phyloP scores from a whole-genome alignment of 2,797 vertebrate species.

The Oophaga sylvatica region DNA sequence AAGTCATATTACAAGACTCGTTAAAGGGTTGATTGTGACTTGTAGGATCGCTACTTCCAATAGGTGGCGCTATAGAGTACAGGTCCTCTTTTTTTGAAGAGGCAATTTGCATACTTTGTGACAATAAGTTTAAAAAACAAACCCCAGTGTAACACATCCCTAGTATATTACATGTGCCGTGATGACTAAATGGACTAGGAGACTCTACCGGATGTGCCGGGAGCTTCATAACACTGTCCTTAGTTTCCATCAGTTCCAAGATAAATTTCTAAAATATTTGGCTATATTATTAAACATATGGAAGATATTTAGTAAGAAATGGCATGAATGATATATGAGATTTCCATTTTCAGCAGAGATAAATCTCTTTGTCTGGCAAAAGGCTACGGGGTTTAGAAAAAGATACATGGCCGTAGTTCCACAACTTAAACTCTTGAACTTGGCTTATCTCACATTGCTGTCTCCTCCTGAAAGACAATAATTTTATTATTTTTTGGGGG shows the following conservation, averaged over 20 bases:
- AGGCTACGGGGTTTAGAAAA: background rate
- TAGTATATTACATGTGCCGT: background rate
- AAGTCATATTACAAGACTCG: too few species aligned
- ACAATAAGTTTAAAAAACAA: background rate
- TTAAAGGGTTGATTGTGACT: too few species aligned
- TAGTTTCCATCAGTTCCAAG: background rate
- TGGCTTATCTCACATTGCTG: background rate
- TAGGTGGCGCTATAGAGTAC: too few species aligned
- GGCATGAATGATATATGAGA: constrained; percentile 19
- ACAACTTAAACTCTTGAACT: background rate
- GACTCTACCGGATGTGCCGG: too few species aligned
- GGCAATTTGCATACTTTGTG: too few species aligned
- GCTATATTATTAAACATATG: constrained; percentile 29
- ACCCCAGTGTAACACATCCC: background rate
- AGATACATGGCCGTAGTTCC: background rate
- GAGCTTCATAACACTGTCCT: background rate
- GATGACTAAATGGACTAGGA: background rate
- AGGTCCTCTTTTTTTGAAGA: too few species aligned
- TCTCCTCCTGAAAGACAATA: too few species aligned
- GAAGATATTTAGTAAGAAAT: constrained; percentile 32
- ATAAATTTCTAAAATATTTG: constrained; percentile 14
- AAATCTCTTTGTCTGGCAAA: constrained; percentile 13
- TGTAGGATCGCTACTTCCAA: too few species aligned
- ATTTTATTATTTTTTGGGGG: too few species aligned
- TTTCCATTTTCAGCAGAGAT: background rate